Evolutionary conservation across 1,140 invertebrate genomes (phyloP).

Genomic region (Drosophila biarmipes): DNA sequence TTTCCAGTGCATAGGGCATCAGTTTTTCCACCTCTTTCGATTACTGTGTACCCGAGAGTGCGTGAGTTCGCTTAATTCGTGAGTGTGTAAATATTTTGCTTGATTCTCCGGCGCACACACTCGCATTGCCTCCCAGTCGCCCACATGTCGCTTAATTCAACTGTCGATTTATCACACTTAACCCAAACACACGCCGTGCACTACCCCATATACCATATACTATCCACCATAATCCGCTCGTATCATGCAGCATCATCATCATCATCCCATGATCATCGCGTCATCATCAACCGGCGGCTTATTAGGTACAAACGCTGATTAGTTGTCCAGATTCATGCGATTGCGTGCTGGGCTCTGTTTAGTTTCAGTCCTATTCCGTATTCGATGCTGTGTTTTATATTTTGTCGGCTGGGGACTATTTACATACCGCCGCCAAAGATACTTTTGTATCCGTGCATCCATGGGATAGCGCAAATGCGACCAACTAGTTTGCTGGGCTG

Average conservation of each 20-base stretch:
- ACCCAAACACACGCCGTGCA: constrained; percentile 33
- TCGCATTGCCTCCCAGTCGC: constrained; percentile 21
- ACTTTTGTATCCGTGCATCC: constrained; percentile 19
- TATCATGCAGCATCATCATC: constrained; percentile 53
- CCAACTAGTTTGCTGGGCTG: constrained; percentile 43
- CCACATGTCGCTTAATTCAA: constrained; percentile 71
- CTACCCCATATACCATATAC: constrained; percentile 10
- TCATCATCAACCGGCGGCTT: constrained; percentile 53
- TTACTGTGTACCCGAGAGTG: constrained; percentile 42
- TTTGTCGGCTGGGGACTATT: constrained; percentile 47
- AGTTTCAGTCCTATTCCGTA: constrained; percentile 36
- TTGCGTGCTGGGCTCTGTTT: constrained; percentile 57
- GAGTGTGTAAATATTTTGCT: constrained; percentile 41
- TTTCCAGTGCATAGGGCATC: constrained; percentile 2
- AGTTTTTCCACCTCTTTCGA: constrained; percentile 29
- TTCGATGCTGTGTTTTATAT: constrained; percentile 2
- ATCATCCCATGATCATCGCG: constrained; percentile 32
- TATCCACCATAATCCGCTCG: constrained; percentile 18
- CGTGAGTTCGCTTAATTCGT: constrained; percentile 44
- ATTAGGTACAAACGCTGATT: constrained; percentile 70
- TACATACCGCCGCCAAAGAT: constrained; percentile 48
- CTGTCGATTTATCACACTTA: constrained; percentile 83
- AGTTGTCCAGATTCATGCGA: constrained; percentile 62
- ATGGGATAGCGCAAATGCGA: constrained; percentile 21
- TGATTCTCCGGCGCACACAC: constrained; percentile 22